A percentile compares a stretch with the other conserved stretches of the same genome.
Evolutionary conservation across 2,113 vertebrate genomes (phyloP).

Genomic region (Petrocephalus zakoni): DNA sequence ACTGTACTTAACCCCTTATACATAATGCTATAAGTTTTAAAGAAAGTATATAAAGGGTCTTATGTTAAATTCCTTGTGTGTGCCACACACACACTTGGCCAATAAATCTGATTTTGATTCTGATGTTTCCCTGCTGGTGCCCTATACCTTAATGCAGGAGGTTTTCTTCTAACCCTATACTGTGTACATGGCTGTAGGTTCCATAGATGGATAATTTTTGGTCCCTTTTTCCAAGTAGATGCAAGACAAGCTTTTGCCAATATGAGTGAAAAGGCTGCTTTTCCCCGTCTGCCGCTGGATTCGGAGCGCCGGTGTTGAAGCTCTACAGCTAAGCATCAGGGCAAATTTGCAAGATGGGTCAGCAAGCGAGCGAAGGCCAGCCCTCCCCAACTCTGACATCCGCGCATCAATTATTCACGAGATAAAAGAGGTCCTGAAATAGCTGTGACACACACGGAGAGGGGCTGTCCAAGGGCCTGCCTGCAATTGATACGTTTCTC

Average conservation of each 20-base stretch:
- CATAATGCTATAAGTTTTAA: neutral
- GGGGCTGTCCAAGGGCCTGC: neutral
- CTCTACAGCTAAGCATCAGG: neutral
- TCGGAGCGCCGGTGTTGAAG: neutral
- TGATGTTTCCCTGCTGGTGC: no score
- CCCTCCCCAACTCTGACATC: neutral
- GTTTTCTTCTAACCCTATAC: no score
- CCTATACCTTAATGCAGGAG: no score
- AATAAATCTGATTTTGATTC: no score
- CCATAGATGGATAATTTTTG: no score
- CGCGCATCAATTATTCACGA: constrained; percentile 9
- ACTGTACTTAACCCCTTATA: neutral
- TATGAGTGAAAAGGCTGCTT: neutral
- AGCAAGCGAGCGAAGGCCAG: neutral
- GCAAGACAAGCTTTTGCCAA: no score
- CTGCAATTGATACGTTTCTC: neutral
- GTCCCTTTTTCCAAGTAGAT: no score
- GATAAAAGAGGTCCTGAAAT: constrained; percentile 16
- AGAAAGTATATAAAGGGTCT: neutral
- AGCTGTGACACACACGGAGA: neutral
- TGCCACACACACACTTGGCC: no score
- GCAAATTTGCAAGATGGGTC: neutral
- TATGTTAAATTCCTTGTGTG: no score
- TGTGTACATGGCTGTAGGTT: no score
- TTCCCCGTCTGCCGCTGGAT: neutral